These are phyloP conservation scores for Macaca nemestrina DNA, from an alignment of 2,113 vertebrate species.

Conservation along the genomic window DNA sequence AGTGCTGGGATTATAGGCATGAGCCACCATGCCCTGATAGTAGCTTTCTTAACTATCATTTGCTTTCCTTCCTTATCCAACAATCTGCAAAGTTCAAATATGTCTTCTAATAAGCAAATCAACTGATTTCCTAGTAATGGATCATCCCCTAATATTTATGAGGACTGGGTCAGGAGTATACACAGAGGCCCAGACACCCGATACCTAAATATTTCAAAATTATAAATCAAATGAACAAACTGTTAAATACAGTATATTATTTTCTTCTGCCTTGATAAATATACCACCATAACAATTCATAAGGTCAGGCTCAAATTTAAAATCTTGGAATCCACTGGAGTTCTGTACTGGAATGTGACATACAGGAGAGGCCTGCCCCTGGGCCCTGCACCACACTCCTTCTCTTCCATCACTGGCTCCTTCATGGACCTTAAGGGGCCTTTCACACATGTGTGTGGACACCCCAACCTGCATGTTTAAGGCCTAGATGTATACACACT, in stretches of 20 bases:
- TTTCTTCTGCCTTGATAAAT: conserved; percentile 29
- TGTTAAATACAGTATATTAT: conserved; percentile 22
- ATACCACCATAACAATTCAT: background rate
- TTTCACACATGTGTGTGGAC: background rate
- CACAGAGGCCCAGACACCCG: background rate
- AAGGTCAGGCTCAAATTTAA: background rate
- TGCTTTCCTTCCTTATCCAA: conserved; percentile 15
- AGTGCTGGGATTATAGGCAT: too few relatives aligned
- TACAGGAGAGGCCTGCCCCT: background rate
- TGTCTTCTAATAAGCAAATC: conserved; percentile 31
- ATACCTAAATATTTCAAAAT: conserved; percentile 19
- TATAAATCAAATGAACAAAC: conserved; percentile 36
- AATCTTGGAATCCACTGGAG: background rate
- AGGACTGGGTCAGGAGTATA: background rate
- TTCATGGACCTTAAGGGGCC: background rate
- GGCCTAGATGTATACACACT: background rate
- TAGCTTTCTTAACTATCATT: conserved; percentile 30
- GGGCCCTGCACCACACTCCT: background rate
- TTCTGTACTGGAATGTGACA: conserved; percentile 16
- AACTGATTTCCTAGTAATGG: conserved; percentile 1
- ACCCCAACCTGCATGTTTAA: background rate
- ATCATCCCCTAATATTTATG: background rate
- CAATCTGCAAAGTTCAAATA: background rate
- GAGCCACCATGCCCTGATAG: background rate
- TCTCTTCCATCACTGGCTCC: background rate